Base-by-base conservation (phyloP, 2,888 invertebrate genomes). In the Hirtodrosophila confusa region DNA sequence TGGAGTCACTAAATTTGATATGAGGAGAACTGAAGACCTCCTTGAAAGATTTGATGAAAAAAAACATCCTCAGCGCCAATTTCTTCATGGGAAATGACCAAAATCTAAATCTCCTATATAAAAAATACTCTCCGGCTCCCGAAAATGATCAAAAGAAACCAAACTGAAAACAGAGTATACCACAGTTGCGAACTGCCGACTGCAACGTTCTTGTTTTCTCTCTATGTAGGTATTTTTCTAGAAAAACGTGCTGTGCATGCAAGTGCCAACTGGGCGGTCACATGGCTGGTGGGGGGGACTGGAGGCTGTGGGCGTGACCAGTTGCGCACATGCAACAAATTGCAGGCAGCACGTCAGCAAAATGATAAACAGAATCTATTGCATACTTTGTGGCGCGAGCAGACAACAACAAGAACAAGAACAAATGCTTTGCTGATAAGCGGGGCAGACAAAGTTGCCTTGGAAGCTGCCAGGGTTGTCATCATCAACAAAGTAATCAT, bases 401-500 rank as follows among this genome's bases (percentile, higher is more conserved):
- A 36, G 10, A 47, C n/a, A 17, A 10, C 9, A 40, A 39, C 12
- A 8, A 8, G 1, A 45, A 27, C n/a, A 23, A 40, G 36, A 44
- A 50, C 29, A 53, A 67, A 35, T 33, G 33, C 47, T 62, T 40
- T 39, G 63, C 69, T 60, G 80, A 80, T 83, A 76, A 56, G 17
- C 17, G 17, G 17, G 75, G 57, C 64, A 50, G 70, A 53, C 64
- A 75, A 75, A 75, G 77, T 75, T 69, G 56, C 36, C 17, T 7
- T 8, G 5, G 60, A 50, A 40, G 58, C 54, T 44, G 74, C 61
- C 69, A 85, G 82, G 79, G 85, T 80, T 86, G 87, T 84, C 80
- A 86, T 80, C 80, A 86, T 87, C 87, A 82, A 85, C 82, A 82
- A 82, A 84, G 87, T 84, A 84, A 82, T 86, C 82, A 86, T 86